Evolutionary conservation across 2,113 vertebrate species (phyloP).

Genomic region (Sylvilagus bachmani): DNA sequence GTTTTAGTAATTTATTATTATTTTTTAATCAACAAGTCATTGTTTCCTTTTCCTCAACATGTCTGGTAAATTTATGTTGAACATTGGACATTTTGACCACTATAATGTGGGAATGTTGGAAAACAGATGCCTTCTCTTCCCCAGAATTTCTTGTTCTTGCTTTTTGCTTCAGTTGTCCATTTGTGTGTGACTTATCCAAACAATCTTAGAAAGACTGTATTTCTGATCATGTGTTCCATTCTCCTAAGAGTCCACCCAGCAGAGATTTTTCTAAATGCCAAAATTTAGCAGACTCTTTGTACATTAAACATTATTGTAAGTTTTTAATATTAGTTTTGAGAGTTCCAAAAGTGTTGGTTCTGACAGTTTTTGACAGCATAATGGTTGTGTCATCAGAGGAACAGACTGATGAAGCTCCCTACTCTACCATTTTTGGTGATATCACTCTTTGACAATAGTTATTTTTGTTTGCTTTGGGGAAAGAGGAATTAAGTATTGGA

Average conservation of each 20-base stretch:
- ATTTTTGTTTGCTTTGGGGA: slow-evolving; percentile 2
- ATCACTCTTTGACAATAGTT: not conserved
- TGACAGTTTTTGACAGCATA: not conserved
- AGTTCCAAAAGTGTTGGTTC: slow-evolving; percentile 8
- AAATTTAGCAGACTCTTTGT: not conserved
- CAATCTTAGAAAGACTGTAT: not conserved
- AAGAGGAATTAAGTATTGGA: not conserved
- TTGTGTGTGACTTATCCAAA: slow-evolving; percentile 16
- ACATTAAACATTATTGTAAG: not conserved
- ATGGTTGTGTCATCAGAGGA: not conserved
- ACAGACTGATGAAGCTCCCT: not conserved
- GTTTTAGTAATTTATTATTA: not conserved
- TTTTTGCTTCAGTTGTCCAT: not conserved
- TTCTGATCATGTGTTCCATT: not conserved
- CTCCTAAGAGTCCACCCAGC: not conserved
- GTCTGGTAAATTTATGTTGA: not conserved
- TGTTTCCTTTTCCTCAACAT: not conserved
- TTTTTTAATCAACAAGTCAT: not conserved
- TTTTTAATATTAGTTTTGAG: not conserved
- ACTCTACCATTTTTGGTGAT: not conserved
- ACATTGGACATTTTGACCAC: not conserved
- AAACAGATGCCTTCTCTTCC: not conserved
- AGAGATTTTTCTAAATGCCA: not conserved
- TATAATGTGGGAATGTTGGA: not conserved
- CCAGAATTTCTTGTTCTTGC: not conserved